Evolutionary conservation across 2,113 vertebrate species (phyloP).

Genomic region (Tenebrosternarchus preto): DNA sequence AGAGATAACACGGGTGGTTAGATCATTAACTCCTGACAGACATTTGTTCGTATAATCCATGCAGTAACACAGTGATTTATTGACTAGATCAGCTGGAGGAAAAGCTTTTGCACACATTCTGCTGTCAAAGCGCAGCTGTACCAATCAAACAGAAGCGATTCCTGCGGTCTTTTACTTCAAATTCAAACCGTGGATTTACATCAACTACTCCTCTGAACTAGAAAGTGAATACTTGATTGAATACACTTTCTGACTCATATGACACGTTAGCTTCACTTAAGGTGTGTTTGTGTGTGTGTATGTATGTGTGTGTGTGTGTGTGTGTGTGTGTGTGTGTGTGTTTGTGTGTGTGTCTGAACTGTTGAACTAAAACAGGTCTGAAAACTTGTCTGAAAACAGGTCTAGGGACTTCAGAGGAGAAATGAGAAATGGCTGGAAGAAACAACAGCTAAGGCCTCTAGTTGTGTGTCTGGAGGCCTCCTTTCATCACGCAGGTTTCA

Average conservation of each 20-base stretch:
- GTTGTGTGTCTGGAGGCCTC: neutral
- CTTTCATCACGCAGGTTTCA: neutral
- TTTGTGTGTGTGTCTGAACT: neutral
- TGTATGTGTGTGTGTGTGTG: neutral
- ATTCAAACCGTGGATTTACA: neutral
- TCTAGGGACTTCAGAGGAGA: conserved; percentile 22
- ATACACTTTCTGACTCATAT: neutral
- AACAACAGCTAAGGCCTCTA: conserved; percentile 21
- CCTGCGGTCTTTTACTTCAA: neutral
- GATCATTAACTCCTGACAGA: neutral
- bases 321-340: conserved; percentile 9
- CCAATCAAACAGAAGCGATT: neutral
- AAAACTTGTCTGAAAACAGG: conserved; percentile 51
- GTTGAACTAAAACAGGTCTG: conserved; percentile 28
- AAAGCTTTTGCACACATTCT: neutral
- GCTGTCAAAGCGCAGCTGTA: neutral
- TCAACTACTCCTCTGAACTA: neutral
- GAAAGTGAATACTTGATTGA: neutral
- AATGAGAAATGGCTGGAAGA: conserved; percentile 15
- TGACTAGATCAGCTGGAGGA: neutral
- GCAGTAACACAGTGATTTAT: neutral
- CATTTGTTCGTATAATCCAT: neutral
- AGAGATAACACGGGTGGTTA: neutral
- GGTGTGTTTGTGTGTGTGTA: neutral
- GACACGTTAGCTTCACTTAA: neutral